Evolutionary conservation across 2,113 vertebrate genomes (phyloP).

Genomic region (Coptodon rendalli): DNA sequence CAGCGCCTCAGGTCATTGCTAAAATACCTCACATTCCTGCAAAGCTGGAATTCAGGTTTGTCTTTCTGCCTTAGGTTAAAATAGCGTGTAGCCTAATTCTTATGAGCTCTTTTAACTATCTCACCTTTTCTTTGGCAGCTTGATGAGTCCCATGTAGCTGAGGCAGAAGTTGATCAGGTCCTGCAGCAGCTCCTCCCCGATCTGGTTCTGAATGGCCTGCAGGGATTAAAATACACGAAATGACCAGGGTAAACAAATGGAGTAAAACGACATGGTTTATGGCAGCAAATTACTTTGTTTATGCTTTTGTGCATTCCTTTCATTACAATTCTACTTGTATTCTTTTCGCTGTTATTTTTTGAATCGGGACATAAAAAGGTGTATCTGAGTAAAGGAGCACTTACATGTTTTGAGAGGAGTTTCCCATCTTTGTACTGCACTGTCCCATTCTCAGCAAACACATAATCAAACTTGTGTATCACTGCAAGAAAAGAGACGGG

Average conservation of each 20-base stretch:
- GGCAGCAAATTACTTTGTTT: background rate
- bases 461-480: conserved; percentile 92
- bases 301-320: background rate
- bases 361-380: background rate
- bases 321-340: background rate
- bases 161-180: conserved; percentile 99
- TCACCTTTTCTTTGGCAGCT: conserved; percentile 96
- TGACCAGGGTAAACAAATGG: background rate
- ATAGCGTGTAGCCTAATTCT: background rate
- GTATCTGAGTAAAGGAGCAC: background rate
- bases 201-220: conserved; percentile 92
- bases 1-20: background rate
- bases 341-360: background rate
- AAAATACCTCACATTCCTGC: background rate
- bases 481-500: conserved; percentile 69
- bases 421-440: conserved; percentile 95
- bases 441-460: conserved; percentile 94
- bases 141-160: conserved; percentile 91
- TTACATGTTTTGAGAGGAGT: conserved; percentile 89
- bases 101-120: background rate
- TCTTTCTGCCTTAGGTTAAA: background rate
- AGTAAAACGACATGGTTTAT: background rate
- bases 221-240: background rate
- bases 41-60: background rate
- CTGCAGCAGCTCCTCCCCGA: conserved; percentile 94